Percentiles rank a stretch among this genome's conserved stretches.
phyloP scores from a whole-genome alignment of 2,797 vertebrate species.

The Parambassis ranga region DNA sequence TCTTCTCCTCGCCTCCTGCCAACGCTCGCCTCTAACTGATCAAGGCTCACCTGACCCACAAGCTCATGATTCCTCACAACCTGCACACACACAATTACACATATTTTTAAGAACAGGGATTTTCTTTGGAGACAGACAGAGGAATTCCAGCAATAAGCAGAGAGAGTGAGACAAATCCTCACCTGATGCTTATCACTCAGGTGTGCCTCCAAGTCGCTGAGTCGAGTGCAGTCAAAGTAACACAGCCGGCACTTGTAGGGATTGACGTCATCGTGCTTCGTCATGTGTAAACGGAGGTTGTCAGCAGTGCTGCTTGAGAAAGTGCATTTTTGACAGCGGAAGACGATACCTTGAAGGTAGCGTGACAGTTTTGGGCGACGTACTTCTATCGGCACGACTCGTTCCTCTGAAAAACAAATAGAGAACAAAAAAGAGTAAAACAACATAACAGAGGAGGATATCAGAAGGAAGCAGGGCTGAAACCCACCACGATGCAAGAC shows the following conservation, averaged over 20 bases:
- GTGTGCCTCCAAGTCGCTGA: slow-evolving; percentile 89
- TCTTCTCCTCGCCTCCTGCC: neutral
- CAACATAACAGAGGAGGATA: accelerated
- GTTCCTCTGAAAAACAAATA: slow-evolving; percentile 85
- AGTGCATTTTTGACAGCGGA: slow-evolving; percentile 94
- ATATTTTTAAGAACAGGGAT: no score
- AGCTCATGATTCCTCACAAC: slow-evolving; percentile 75
- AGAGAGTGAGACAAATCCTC: slow-evolving; percentile 14
- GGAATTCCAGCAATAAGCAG: slow-evolving; percentile 8
- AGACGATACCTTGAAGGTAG: slow-evolving; percentile 88
- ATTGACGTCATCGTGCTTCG: slow-evolving; percentile 86
- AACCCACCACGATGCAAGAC: slow-evolving; percentile 89
- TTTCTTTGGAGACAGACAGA: no score
- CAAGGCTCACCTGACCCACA: slow-evolving; percentile 70
- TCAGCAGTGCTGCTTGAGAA: slow-evolving; percentile 90
- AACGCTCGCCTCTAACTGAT: slow-evolving; percentile 38
- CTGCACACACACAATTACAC: no score
- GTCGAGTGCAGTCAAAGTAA: slow-evolving; percentile 88
- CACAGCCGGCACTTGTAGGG: slow-evolving; percentile 92
- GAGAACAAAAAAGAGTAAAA: neutral
- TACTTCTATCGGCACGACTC: slow-evolving; percentile 90
- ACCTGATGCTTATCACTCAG: slow-evolving; percentile 80
- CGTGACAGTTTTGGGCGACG: slow-evolving; percentile 90
- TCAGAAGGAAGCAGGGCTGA: accelerated
- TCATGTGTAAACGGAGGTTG: slow-evolving; percentile 86